Conservation (phyloP, 2,888 invertebrate species). For the Harpagoxenus sublaevis region DNA sequence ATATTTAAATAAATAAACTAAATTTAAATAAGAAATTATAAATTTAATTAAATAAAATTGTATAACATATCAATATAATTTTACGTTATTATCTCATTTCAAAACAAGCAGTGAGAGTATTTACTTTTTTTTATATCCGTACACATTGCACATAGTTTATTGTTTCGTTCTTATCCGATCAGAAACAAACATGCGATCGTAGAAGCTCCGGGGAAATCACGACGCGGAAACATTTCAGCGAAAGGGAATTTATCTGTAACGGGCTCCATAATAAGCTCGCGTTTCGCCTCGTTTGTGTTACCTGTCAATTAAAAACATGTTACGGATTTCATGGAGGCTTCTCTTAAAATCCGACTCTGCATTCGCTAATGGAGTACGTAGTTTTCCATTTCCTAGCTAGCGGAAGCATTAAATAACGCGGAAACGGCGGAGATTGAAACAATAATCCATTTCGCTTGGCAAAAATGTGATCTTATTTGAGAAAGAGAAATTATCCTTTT, state of each 20-base stretch:
- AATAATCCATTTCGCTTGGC: neutral
- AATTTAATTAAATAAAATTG: neutral
- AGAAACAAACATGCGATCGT: neutral
- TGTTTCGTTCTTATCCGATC: neutral
- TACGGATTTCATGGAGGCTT: neutral
- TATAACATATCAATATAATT: neutral
- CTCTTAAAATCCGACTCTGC: neutral
- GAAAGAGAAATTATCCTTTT: constrained; percentile 14
- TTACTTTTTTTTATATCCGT: neutral
- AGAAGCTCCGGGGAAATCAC: neutral
- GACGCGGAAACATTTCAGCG: neutral
- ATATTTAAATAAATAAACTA: neutral
- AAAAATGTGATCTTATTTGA: neutral
- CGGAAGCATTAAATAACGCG: neutral
- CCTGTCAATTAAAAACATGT: neutral
- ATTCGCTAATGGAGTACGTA: neutral
- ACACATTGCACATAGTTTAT: neutral
- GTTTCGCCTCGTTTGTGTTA: neutral
- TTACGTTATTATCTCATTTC: neutral
- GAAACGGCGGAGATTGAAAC: neutral
- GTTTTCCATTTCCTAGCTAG: constrained; percentile 3
- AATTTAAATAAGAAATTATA: neutral
- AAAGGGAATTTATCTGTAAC: neutral
- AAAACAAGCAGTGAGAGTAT: neutral
- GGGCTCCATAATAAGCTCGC: neutral